A percentile compares a stretch with the other conserved stretches of the same genome.
Evolutionary conservation across 2,113 vertebrate species (phyloP).

Genomic region (Eonycteris spelaea): DNA sequence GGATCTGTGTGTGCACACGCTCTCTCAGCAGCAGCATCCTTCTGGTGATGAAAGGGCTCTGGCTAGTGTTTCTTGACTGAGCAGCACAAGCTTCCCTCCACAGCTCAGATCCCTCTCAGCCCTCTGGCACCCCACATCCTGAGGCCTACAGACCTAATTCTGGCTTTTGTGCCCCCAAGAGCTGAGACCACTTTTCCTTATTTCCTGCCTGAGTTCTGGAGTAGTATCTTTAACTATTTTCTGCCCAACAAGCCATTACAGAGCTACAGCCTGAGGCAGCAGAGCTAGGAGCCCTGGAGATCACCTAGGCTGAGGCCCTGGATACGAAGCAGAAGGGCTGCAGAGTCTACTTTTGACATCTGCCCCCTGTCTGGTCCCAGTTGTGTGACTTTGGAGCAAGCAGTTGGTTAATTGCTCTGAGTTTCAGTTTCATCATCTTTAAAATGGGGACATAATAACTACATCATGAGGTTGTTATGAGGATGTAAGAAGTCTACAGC

Average conservation of each 20-base stretch:
- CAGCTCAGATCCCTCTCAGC: not conserved
- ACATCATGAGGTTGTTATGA: not conserved
- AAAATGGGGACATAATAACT: not conserved
- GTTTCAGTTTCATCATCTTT: not conserved
- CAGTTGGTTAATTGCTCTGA: not conserved
- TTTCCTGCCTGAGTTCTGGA: not conserved
- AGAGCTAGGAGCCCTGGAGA: not conserved
- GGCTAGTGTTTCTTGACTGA: not conserved
- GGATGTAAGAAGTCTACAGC: not conserved
- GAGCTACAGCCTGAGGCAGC: not conserved
- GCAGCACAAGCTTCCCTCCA: not conserved
- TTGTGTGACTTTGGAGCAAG: not conserved
- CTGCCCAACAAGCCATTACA: not conserved
- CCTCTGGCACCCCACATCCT: not conserved
- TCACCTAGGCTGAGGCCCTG: not conserved
- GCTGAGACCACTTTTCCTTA: not conserved
- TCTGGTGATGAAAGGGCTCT: no score
- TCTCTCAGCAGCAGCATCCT: not conserved
- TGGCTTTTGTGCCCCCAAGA: not conserved
- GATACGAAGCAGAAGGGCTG: not conserved
- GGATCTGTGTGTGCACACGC: rapidly evolving
- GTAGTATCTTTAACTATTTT: not conserved
- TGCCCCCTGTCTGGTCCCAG: not conserved
- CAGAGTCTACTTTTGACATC: not conserved
- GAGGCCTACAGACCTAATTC: not conserved